A percentile compares a stretch with the other conserved stretches of the same genome.
phyloP scores from a whole-genome alignment of 64 coral and sea anemone species.

The Pachyseris speciosa region DNA sequence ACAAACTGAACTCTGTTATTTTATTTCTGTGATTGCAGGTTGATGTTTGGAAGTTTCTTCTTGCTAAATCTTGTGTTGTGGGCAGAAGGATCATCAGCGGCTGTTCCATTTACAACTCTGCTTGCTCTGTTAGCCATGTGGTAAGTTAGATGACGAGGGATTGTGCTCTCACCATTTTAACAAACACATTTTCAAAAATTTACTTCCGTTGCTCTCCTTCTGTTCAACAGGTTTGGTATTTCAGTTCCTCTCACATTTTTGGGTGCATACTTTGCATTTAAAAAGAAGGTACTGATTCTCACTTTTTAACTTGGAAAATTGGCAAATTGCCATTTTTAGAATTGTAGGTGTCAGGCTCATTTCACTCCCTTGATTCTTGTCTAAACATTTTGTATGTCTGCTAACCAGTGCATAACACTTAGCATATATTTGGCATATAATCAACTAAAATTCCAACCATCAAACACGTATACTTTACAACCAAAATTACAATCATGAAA shows the following conservation, averaged over 20 bases:
- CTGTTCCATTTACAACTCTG: constrained; percentile 95
- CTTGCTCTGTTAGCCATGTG: constrained; percentile 90
- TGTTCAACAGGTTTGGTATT: constrained; percentile 92
- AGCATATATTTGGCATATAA: too few relatives aligned
- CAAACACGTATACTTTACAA: too few relatives aligned
- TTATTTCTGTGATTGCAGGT: constrained; percentile 3
- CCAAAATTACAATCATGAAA: too few relatives aligned
- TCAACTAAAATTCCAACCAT: too few relatives aligned
- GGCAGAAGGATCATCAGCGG: constrained; percentile 93
- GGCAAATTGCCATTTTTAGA: too few relatives aligned
- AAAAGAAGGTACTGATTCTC: constrained; percentile 92
- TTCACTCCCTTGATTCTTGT: too few relatives aligned
- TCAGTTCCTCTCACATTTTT: constrained; percentile 98
- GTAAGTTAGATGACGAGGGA: constrained; percentile 74
- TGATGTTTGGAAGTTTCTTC: constrained; percentile 94
- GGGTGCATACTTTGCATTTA: constrained; percentile 97
- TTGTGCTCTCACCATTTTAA: neutral
- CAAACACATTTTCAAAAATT: neutral
- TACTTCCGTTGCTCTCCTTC: neutral
- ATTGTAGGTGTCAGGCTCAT: too few relatives aligned
- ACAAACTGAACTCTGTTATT: neutral
- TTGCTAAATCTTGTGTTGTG: constrained; percentile 93
- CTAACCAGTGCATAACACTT: too few relatives aligned
- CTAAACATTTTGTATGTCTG: too few relatives aligned
- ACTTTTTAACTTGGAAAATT: too few relatives aligned